Percentiles rank a stretch among this genome's conserved stretches.
Conservation (phyloP, 2,888 invertebrate genomes). For the Sphaerophoria taeniata region DNA sequence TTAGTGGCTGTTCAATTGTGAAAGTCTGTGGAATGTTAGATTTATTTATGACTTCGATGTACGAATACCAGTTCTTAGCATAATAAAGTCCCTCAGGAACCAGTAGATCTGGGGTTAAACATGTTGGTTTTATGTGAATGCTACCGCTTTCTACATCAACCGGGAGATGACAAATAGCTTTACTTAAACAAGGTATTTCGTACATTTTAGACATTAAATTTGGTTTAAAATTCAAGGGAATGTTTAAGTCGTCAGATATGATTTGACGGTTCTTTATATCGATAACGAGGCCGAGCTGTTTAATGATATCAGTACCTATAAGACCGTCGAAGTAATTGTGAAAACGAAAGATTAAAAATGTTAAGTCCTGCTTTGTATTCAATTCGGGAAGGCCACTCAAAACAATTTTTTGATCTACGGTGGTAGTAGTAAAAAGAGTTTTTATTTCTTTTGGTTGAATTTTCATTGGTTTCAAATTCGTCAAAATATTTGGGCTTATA, state of each 20-base stretch:
- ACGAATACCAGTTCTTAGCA: conserved; percentile 32
- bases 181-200: conserved; percentile 31
- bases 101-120: conserved; percentile 12
- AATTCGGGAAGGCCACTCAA: conserved; percentile 10
- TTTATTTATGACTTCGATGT: conserved; percentile 41
- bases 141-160: conserved; percentile 47
- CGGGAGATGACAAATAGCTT: conserved; percentile 44
- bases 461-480: conserved; percentile 25
- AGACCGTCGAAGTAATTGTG: conserved; percentile 32
- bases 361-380: neutral
- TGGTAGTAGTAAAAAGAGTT: conserved; percentile 3
- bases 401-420: neutral
- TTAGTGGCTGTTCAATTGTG: conserved; percentile 44
- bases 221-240: conserved; percentile 41
- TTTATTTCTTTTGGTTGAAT: conserved; percentile 41
- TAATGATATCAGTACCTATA: conserved; percentile 6
- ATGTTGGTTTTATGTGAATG: conserved; percentile 34
- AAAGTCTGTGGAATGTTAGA: conserved; percentile 24
- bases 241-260: neutral
- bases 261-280: conserved; percentile 6
- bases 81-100: conserved; percentile 47
- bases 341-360: conserved; percentile 20
- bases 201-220: conserved; percentile 46
- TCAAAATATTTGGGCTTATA: conserved; percentile 41
- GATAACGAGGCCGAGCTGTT: neutral